Evolutionary conservation across 2,113 vertebrate species (phyloP), one percentile per base, ranked within the genome.

Genomic region (Nettapus auritus): DNA sequence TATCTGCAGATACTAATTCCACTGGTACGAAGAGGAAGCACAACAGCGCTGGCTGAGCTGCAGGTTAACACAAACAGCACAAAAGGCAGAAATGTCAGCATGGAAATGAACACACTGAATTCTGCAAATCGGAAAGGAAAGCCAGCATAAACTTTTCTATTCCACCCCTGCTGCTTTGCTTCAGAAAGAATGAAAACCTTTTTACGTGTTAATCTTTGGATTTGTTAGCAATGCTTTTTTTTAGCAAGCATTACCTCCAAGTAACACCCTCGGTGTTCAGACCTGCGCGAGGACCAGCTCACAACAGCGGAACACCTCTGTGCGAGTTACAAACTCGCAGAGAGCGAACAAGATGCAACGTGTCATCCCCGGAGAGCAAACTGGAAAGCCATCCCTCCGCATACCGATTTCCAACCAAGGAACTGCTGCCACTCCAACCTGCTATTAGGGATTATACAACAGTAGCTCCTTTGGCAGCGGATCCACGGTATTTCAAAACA

Each of bases 361-460:
- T 63, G 95, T 50, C n/a, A 63, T 33, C 40, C 71, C 63, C 19
- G 0, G 66, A n/a, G 73, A 77, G 44, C 74, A 53, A 81, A 13
- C 56, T 76, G 78, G 38, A 82, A 95, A 90, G 38, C 74, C 94
- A 84, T 38, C 53, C 57, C 36, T 88, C 74, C 89, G 74, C 89
- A 80, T 53, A 70, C 48, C 18, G 1, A 66, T 17, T 87, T 62
- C 89, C 69, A 90, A 82, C 44, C 63, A 66, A 86, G 87, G 62
- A 82, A 74, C 48, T 87, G 89, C 71, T 73, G 93, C 82, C 84
- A 85, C 82, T 85, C 89, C 42, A 94, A 94, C 63, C 84, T 93
- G 78, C 91, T 94, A 89, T 93, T 90, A 95, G 78, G 57, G 81
- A 87, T 97, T 95, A 93, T 36, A 88, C 82, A 96, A 86, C 59